Evolutionary conservation across 1,140 invertebrate genomes (phyloP).

Genomic region (Formica exsecta): DNA sequence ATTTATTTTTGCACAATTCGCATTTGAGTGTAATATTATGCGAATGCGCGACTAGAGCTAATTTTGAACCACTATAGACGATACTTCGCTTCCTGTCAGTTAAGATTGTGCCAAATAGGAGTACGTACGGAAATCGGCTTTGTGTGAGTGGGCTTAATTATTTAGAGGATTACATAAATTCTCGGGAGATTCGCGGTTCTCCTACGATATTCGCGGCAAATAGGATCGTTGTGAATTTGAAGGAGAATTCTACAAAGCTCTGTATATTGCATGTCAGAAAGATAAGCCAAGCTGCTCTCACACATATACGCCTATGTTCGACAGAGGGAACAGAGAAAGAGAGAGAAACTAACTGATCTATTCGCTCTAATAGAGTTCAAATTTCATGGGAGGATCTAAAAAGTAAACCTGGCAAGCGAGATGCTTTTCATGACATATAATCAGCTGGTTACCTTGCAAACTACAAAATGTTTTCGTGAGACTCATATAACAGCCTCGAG

Average conservation of each 20-base stretch:
- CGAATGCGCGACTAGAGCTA: not conserved
- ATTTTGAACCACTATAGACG: not conserved
- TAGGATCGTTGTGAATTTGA: conserved; percentile 34
- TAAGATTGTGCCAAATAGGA: conserved; percentile 9
- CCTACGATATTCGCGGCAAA: not conserved
- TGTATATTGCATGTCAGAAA: conserved; percentile 17
- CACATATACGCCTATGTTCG: not conserved
- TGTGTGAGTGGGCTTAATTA: conserved; percentile 35
- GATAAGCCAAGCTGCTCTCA: not conserved
- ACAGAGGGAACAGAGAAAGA: not conserved
- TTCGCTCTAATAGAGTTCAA: conserved; percentile 5
- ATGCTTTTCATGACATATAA: conserved; percentile 21
- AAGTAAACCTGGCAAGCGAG: not conserved
- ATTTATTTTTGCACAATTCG: not conserved
- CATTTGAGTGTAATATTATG: not conserved
- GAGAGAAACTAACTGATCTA: too few relatives aligned
- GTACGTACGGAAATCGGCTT: not conserved
- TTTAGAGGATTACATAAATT: conserved; percentile 32
- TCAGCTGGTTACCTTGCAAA: conserved; percentile 34
- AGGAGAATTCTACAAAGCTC: conserved; percentile 26
- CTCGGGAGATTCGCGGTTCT: conserved; percentile 10
- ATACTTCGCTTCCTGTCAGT: conserved; percentile 29
- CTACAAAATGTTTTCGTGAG: conserved; percentile 3
- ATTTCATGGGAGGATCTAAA: conserved; percentile 17
- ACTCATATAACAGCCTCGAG: not conserved